Conservation (phyloP, 2,797 vertebrate species). For the Hypotaenidia okinawae region DNA sequence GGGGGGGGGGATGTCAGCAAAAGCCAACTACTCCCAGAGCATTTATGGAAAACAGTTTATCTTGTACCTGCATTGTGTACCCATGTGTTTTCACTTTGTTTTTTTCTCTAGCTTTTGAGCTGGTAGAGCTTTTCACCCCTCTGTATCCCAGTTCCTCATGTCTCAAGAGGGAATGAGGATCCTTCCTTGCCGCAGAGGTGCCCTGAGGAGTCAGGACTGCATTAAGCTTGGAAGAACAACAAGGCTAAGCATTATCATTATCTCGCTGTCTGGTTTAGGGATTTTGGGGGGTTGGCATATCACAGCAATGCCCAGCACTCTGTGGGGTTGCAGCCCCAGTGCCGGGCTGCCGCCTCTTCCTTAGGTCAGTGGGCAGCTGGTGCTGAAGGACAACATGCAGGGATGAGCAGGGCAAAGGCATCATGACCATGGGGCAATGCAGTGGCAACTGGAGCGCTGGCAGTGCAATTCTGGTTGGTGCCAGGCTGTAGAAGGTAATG, state of each 20-base stretch:
- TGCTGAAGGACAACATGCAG: background rate
- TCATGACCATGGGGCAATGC: rapidly evolving
- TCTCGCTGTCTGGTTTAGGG: background rate
- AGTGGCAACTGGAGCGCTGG: background rate
- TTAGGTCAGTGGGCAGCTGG: rapidly evolving
- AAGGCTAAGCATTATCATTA: background rate
- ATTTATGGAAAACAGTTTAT: background rate
- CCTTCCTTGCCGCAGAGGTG: background rate
- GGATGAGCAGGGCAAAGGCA: background rate
- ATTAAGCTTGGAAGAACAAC: background rate
- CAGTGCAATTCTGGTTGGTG: background rate
- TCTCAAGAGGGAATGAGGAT: background rate
- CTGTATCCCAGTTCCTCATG: rapidly evolving
- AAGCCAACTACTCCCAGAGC: background rate
- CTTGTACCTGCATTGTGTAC: background rate
- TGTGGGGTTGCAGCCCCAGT: background rate
- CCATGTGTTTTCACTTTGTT: background rate
- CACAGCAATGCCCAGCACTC: background rate
- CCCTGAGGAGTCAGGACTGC: background rate
- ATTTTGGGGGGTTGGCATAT: background rate
- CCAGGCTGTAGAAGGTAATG: background rate
- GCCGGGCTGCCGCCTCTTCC: background rate
- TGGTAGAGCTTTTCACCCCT: background rate
- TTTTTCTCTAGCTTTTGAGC: background rate
- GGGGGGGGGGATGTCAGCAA: background rate